phyloP scores from a whole-genome alignment of 2,888 invertebrate species.

The Dorcus parallelipipedus region DNA sequence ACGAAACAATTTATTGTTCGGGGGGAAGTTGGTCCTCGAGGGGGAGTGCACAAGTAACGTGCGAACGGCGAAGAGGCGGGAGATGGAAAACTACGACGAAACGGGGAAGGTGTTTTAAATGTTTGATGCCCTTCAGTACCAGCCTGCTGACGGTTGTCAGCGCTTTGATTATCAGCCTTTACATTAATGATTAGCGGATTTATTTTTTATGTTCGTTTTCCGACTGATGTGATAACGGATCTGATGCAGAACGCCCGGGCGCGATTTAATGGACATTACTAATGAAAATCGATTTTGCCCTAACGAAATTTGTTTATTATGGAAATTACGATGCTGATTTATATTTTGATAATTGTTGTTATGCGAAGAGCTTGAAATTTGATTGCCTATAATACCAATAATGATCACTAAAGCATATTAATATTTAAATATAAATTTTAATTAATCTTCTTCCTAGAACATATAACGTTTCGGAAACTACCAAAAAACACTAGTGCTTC shows the following conservation, averaged over 20 bases:
- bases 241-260: not conserved
- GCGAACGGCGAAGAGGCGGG: not conserved
- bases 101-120: slow-evolving; percentile 4
- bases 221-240: not conserved
- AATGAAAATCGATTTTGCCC: not conserved
- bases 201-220: slow-evolving; percentile 10
- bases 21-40: not conserved
- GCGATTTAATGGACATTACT: not conserved
- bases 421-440: no score
- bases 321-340: not conserved
- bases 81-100: not conserved
- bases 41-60: not conserved
- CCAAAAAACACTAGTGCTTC: no score
- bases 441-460: no score
- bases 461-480: no score
- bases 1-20: slow-evolving; percentile 2
- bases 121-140: slow-evolving; percentile 9
- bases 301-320: not conserved
- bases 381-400: no score
- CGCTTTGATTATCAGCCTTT: slow-evolving; percentile 6
- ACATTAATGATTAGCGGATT: slow-evolving; percentile 12
- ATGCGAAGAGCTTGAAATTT: no score
- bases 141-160: slow-evolving; percentile 9
- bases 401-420: no score
- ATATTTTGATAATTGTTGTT: not conserved